Base-by-base conservation (phyloP, 2,113 vertebrate genomes). In the Pachyramphus minor region DNA sequence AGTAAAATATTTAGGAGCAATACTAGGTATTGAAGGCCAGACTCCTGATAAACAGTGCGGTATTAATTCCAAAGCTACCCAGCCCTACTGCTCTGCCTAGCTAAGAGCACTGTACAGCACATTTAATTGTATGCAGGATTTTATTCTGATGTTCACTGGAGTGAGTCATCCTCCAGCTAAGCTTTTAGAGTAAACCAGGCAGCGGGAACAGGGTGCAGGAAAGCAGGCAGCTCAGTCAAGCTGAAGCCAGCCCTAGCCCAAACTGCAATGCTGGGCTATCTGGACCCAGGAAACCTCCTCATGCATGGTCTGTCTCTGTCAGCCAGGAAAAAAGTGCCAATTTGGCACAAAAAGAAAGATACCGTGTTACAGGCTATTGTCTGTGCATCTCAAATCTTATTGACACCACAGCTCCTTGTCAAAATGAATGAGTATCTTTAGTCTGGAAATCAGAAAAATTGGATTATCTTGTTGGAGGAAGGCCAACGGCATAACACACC, bases 91-190 rank as follows among this genome's bases (percentile, higher is more conserved):
- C 83, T 93, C 79, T 67, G 86, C 69, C 80, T 77, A 12, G 59
- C 83, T 74, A 39, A 67, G 59, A 92, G 68, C 88, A 35, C 71
- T 71, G 79, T 12, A 42, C 27, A 7, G 79, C 76, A 55, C 76
- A 41, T 44, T 93, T 91, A 96, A 95, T 96, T 84, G 76, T 91
- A 92, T 90, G 83, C 91, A 95, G 94, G 93, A 78, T 95, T 96
- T 95, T 95, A 87, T 90, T 95, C 79, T 52, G 89, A 81, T 95
- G 91, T 81, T 95, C 94, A 93, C 76, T 95, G 91, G 72, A 95
- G 86, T 95, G 95, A 96, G 91, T 93, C 91, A 49, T 95, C 56
- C 80, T 87, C 80, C 91, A 84, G 83, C 94, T 95, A 90, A 95
- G 91, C 95, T 96, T 93, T 68, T 87, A 77, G 83, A 90, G 89